Evolutionary conservation across 2,113 vertebrate genomes (phyloP), one percentile per base, ranked within the genome.

Genomic region (Lucifuga dentata): DNA sequence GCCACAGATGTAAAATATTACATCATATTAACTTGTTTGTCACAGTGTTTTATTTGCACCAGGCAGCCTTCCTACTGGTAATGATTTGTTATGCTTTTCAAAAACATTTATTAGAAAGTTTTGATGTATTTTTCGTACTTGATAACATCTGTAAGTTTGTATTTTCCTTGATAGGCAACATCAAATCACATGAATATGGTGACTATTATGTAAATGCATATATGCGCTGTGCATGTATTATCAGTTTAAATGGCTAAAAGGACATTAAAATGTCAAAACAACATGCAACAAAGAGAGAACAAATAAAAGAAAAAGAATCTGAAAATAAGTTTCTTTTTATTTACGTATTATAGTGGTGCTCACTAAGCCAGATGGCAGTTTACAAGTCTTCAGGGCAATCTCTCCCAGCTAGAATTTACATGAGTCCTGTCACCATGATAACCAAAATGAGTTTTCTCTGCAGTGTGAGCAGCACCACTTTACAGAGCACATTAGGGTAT

Each of bases 401-500:
- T 73, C 32, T 56, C 56, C 67, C 51, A 40, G 57, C 45, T 39
- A 53, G 72, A 83, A 76, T 86, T 74, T 80, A 69, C 73, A 82
- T 51, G 76, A 43, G 61, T 72, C 40, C 23, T 45, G 68, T 80
- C 80, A 73, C 21, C 75, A 13, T 44, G 68, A 83, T 83, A 75
- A 86, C 79, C 84, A 85, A 71, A 86, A 89, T 87, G 75, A 44
- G 11, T 77, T 85, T 86, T 88, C 76, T 82, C 84, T 53, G 55
- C 43, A 51, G 75, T 75, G 57, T 8, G 52, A 78, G 49, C 36
- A 39, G 57, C 20, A 55, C 29, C 69, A 53, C 82, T 86, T 77
- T 73, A 68, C 78, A 43, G 62, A 81, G 51, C 57, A 63, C 86
- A 91, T 87, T 81, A 87, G 64, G 52, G 38, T 63, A 71, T 7